Evolutionary conservation across 2,888 invertebrate species (phyloP).

Genomic region (Pyrocoelia pectoralis): DNA sequence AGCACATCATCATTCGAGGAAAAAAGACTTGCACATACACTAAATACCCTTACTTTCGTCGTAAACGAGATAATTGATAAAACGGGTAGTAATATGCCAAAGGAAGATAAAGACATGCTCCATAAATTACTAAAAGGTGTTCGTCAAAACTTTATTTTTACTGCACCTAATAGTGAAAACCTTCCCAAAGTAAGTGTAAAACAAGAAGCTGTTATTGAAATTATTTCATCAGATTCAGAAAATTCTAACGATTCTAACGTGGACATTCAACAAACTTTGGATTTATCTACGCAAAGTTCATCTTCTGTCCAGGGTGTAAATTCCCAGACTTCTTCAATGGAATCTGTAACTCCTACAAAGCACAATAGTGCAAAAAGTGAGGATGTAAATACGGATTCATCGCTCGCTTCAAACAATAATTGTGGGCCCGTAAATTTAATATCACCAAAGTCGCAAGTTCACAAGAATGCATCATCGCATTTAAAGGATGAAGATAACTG

Average conservation of each 20-base stretch:
- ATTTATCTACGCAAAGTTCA: not conserved
- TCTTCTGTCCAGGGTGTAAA: no score
- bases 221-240: not conserved
- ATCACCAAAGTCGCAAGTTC: no score
- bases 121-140: not conserved
- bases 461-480: no score
- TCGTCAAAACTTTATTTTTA: not conserved
- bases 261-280: not conserved
- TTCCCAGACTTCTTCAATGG: no score
- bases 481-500: no score
- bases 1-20: not conserved
- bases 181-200: not conserved
- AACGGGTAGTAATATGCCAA: not conserved
- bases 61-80: conserved; percentile 8
- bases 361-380: no score
- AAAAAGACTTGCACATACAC: not conserved
- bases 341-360: no score
- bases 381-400: no score
- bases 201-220: not conserved
- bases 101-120: conserved; percentile 1
- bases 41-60: not conserved
- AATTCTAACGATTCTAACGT: not conserved
- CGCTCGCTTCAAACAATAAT: no score
- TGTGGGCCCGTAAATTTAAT: no score
- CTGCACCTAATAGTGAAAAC: not conserved